Base-by-base conservation (phyloP, 2,113 vertebrate genomes). In the Ochotona curzoniae region DNA sequence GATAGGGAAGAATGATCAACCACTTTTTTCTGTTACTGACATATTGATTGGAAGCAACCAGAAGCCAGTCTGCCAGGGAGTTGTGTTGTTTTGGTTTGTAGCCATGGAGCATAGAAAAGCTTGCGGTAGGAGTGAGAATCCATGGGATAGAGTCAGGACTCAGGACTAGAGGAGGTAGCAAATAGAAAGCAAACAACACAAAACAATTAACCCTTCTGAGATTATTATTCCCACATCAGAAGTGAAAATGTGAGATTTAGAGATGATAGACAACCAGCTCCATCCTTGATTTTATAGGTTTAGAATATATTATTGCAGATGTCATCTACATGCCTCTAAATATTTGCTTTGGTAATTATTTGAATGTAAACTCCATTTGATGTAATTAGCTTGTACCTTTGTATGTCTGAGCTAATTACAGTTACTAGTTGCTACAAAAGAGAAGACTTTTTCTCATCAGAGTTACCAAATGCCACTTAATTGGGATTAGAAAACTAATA, bases 311-410 rank as follows among this genome's bases (percentile, higher is more conserved):
- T 75, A 60, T 63, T 89, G 13, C 82, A 38, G 66, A 51, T 51
- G 14, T 26, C 23, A 20, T 88, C 14, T 73, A 47, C 74, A 60
- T 64, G 60, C 20, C 30, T 35, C 69, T 0, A 78, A 90, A 83
- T 90, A 61, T 32, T 90, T 93, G 21, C 79, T 78, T 92, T 30
- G 32, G 32, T 64, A 94, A 92, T 88, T 70, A 73, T 73, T 83
- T 67, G 64, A 70, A 44, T 73, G 74, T 49, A 35, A 25, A 30
- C 44, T 94, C 35, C 83, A 86, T 35, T 87, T 76, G 74, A 75
- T 87, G 18, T 79, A 84, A 90, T 95, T 94, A 84, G 32, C n/a
- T 82, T 90, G 57, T 38, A 64, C 92, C 74, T 95, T 94, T 79
- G 57, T 87, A 60, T 88, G 93, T 60, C 23, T 71, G 78, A 93